Percentiles rank a stretch among this genome's conserved stretches.
phyloP scores from a whole-genome alignment of 2,888 invertebrate genomes.

The Liopterus haemorrhoidalis region DNA sequence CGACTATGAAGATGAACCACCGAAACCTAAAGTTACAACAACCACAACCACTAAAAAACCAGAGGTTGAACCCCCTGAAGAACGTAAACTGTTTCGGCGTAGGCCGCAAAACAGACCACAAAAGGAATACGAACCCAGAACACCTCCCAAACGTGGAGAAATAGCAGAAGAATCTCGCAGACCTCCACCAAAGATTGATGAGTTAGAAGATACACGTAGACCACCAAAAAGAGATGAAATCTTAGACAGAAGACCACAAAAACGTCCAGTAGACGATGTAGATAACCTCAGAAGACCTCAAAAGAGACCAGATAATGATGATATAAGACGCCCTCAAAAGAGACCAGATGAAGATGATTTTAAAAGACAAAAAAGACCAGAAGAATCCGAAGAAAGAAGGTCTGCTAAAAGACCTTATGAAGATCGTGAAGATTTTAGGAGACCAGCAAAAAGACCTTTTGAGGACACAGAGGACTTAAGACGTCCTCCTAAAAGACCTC shows the following conservation, averaged over 20 bases:
- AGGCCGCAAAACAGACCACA: constrained; percentile 46
- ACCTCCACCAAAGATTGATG: constrained; percentile 33
- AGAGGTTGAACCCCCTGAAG: constrained; percentile 36
- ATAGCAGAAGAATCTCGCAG: constrained; percentile 36
- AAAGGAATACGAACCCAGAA: constrained; percentile 5
- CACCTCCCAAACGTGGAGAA: constrained; percentile 5
- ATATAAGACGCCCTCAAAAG: constrained; percentile 18
- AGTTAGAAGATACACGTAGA: constrained; percentile 24
- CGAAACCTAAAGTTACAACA: constrained; percentile 46
- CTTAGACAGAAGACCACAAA: too few relatives aligned
- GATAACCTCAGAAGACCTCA: too few relatives aligned
- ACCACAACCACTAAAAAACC: constrained; percentile 39
- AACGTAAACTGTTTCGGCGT: constrained; percentile 43
- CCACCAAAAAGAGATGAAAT: constrained; percentile 24
- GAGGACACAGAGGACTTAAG: constrained; percentile 20
- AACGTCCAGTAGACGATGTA: too few relatives aligned
- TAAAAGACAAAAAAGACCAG: constrained; percentile 25
- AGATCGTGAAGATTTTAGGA: constrained; percentile 3
- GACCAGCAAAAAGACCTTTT: constrained; percentile 20
- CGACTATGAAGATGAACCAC: constrained; percentile 56
- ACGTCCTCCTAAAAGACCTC: constrained; percentile 24
- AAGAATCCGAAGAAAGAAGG: constrained; percentile 13
- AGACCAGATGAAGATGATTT: constrained; percentile 18
- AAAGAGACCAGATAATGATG: too few relatives aligned
- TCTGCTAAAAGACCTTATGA: not conserved